phyloP scores from a whole-genome alignment of 2,888 invertebrate species.

The Frankliniella fusca region DNA sequence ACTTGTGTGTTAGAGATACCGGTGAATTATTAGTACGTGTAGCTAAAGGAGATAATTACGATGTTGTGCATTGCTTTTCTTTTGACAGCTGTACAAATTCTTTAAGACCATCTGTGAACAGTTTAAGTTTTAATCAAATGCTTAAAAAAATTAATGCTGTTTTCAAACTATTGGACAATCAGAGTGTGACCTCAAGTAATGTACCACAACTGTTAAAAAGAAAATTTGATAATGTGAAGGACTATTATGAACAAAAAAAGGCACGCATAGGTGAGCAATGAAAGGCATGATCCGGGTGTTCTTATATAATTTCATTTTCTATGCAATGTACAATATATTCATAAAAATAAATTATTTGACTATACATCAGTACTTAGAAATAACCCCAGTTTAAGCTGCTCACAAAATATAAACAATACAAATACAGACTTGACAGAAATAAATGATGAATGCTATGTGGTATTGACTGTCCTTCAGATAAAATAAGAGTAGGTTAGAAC shows the following conservation, averaged over 20 bases:
- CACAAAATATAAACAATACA: slow-evolving; percentile 12
- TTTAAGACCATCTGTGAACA: no score
- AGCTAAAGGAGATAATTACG: background rate
- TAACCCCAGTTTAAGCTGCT: slow-evolving; percentile 9
- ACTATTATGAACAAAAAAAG: slow-evolving; percentile 72
- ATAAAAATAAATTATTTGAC: slow-evolving; percentile 8
- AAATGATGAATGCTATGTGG: no score
- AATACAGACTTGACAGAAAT: slow-evolving; percentile 11
- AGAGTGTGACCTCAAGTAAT: slow-evolving; percentile 29
- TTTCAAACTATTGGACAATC: slow-evolving; percentile 42
- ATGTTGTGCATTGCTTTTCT: background rate
- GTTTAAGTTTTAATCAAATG: background rate
- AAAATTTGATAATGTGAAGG: slow-evolving; percentile 74
- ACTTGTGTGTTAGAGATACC: background rate
- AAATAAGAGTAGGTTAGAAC: no score
- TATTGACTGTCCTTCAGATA: no score
- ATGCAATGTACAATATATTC: slow-evolving; percentile 24
- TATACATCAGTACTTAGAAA: slow-evolving; percentile 6
- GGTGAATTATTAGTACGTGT: background rate
- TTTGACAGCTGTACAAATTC: slow-evolving; percentile 19
- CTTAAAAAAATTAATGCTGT: slow-evolving; percentile 39
- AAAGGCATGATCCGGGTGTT: slow-evolving; percentile 31
- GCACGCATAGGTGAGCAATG: slow-evolving; percentile 58
- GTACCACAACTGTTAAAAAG: slow-evolving; percentile 60
- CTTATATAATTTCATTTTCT: background rate